Evolutionary conservation across 2,113 vertebrate genomes (phyloP).

Genomic region (Pelmatolapia mariae): DNA sequence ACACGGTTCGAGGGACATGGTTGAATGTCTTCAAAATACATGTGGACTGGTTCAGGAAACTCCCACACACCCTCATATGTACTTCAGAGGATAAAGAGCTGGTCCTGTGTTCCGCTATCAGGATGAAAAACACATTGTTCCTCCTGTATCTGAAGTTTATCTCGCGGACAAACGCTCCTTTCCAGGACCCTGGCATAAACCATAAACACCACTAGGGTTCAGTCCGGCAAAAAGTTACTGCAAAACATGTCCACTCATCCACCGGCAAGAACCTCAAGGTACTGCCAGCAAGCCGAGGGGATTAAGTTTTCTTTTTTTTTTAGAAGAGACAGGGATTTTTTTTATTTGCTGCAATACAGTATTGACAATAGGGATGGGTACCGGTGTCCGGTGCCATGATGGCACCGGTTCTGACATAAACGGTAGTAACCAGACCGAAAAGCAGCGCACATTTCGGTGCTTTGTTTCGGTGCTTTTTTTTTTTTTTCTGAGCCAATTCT

Average conservation of each 20-base stretch:
- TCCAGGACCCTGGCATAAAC: background rate
- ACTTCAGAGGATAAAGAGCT: background rate
- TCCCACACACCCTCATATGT: background rate
- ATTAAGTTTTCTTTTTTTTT: background rate
- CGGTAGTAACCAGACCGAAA: too few relatives aligned
- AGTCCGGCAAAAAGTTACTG: background rate
- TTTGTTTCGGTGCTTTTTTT: too few relatives aligned
- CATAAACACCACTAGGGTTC: background rate
- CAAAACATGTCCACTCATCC: background rate
- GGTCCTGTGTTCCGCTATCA: background rate
- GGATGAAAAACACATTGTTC: background rate
- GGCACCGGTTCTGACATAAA: too few relatives aligned
- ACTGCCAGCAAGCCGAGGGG: background rate
- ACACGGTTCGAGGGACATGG: background rate
- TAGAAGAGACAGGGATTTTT: background rate
- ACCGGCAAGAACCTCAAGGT: background rate
- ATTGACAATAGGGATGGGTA: too few relatives aligned
- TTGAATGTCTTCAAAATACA: background rate
- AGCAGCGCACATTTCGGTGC: too few relatives aligned
- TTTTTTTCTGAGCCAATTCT: too few relatives aligned
- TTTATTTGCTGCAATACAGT: background rate
- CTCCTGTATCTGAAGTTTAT: background rate
- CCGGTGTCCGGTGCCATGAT: too few relatives aligned
- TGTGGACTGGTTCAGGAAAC: background rate
- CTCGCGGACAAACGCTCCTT: background rate